phyloP scores from a whole-genome alignment of 2,888 invertebrate genomes.

The Cordilura impudica region DNA sequence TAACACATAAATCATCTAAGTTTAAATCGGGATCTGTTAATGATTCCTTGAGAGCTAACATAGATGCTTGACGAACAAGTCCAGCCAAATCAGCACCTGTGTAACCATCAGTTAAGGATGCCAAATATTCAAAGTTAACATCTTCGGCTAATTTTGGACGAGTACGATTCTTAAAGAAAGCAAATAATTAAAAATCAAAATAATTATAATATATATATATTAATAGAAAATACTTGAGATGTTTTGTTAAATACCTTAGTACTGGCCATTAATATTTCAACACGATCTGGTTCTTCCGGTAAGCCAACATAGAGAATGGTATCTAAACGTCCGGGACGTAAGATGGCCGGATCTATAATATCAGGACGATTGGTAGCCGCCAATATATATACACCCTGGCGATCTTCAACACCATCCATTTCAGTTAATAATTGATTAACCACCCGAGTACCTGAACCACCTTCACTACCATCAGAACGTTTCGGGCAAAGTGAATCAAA shows the following conservation, averaged over 20 bases:
- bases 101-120: constrained; percentile 85
- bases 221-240: constrained; percentile 35
- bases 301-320: constrained; percentile 94
- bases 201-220: background rate
- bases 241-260: constrained; percentile 85
- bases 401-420: constrained; percentile 97
- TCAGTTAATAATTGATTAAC: constrained; percentile 98
- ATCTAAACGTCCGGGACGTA: constrained; percentile 92
- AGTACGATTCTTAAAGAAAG: constrained; percentile 83
- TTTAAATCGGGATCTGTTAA: constrained; percentile 80
- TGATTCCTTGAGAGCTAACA: constrained; percentile 87
- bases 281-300: constrained; percentile 87
- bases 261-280: constrained; percentile 91
- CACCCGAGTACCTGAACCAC: constrained; percentile 88
- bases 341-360: constrained; percentile 96
- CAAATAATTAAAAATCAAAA: constrained; percentile 14
- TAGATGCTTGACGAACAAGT: constrained; percentile 91
- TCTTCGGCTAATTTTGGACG: constrained; percentile 87
- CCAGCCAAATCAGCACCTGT: constrained; percentile 97
- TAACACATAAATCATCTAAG: constrained; percentile 81
- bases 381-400: constrained; percentile 95
- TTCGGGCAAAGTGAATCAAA: constrained; percentile 96
- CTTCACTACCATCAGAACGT: constrained; percentile 86
- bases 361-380: constrained; percentile 98
- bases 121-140: constrained; percentile 86